Conservation (phyloP, 2,888 invertebrate species). For the Eupelmus urozonus region DNA sequence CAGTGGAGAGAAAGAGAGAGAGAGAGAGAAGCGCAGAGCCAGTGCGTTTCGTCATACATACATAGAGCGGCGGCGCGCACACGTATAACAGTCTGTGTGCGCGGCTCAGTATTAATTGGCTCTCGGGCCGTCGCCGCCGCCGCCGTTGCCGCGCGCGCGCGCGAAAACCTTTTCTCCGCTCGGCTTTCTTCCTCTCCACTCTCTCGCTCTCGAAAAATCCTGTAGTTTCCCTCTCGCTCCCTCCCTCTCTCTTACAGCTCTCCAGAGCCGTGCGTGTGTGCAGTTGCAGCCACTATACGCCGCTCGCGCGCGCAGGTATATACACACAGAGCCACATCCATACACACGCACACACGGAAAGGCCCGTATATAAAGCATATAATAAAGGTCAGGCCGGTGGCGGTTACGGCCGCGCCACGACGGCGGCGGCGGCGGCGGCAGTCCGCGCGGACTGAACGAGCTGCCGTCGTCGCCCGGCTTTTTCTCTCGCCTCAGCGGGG, state of each 20-base stretch:
- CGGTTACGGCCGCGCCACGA: neutral
- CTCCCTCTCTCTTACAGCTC: neutral
- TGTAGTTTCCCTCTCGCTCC: conserved; percentile 33
- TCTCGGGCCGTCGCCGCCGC: conserved; percentile 57
- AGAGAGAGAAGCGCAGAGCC: no score
- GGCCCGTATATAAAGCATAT: conserved; percentile 57
- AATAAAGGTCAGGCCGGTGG: conserved; percentile 59
- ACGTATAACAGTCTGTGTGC: no score
- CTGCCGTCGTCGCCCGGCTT: no score
- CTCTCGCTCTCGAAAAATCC: conserved; percentile 53
- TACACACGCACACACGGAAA: neutral
- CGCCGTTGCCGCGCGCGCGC: neutral
- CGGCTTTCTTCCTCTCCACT: conserved; percentile 57
- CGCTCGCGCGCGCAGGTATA: neutral
- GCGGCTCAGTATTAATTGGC: conserved; percentile 75
- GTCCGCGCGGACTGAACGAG: conserved; percentile 74
- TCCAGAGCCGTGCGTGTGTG: neutral
- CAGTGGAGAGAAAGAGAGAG: no score
- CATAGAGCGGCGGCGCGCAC: conserved; percentile 56
- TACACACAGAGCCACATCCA: neutral
- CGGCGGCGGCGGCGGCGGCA: conserved; percentile 28
- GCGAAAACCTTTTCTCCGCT: conserved; percentile 23
- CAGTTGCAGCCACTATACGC: neutral
- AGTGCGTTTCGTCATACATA: neutral
- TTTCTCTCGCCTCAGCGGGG: neutral